Conservation (phyloP, 1,140 invertebrate genomes). For the Asobara japonica region DNA sequence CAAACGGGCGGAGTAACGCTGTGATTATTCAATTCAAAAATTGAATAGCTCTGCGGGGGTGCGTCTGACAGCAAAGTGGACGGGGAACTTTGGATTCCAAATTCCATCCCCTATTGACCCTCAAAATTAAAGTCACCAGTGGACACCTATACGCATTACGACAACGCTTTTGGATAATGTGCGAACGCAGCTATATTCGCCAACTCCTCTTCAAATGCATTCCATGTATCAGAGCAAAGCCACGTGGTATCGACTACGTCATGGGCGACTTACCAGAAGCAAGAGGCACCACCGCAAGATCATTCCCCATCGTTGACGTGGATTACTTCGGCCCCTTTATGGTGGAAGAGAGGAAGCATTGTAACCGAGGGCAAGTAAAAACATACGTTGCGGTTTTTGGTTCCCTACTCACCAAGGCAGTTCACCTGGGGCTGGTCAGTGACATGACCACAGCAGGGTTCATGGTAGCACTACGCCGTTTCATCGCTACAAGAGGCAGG, state of each 20-base stretch:
- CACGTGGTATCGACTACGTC: slow-evolving; percentile 25
- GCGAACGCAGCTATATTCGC: slow-evolving; percentile 21
- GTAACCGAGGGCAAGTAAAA: slow-evolving; percentile 42
- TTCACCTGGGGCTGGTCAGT: neutral
- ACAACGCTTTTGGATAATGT: too few species aligned
- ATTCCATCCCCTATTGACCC: too few species aligned
- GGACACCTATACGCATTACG: too few species aligned
- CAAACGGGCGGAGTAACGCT: too few species aligned
- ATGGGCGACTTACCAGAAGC: slow-evolving; percentile 49
- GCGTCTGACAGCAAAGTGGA: too few species aligned
- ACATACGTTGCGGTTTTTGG: slow-evolving; percentile 53
- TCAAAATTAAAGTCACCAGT: too few species aligned
- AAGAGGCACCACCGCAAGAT: slow-evolving; percentile 39
- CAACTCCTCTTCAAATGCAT: slow-evolving; percentile 32
- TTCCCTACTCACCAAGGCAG: slow-evolving; percentile 48
- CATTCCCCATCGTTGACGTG: slow-evolving; percentile 50
- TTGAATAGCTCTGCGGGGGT: too few species aligned
- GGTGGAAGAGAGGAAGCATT: slow-evolving; percentile 36
- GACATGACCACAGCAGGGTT: neutral
- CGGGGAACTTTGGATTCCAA: too few species aligned
- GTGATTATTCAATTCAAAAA: too few species aligned
- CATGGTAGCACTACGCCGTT: slow-evolving; percentile 43
- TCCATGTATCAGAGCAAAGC: slow-evolving; percentile 27
- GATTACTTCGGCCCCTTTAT: slow-evolving; percentile 51
- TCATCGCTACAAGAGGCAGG: slow-evolving; percentile 41